Conservation (phyloP, 2,113 vertebrate genomes). For the Geococcyx californianus region DNA sequence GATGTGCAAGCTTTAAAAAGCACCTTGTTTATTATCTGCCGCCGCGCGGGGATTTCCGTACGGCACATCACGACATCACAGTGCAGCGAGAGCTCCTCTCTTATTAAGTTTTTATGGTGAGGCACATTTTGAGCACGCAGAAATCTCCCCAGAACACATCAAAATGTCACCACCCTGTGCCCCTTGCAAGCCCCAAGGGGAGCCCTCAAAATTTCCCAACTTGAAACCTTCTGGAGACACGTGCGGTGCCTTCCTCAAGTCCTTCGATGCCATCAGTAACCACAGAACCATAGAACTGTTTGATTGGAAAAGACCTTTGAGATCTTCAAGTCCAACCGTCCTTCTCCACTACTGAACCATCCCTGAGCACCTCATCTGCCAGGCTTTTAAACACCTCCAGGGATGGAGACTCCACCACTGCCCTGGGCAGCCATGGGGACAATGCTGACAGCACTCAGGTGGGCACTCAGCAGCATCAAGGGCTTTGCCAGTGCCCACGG, state of each 20-base stretch:
- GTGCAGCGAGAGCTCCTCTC: background rate
- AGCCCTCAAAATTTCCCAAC: background rate
- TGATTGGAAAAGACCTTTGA: too few species aligned
- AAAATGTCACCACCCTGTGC: rapidly evolving
- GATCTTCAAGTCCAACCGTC: too few species aligned
- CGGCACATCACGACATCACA: rapidly evolving
- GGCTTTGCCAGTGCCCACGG: background rate
- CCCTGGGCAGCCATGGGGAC: background rate
- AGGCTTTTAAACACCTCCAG: too few species aligned
- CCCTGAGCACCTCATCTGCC: too few species aligned
- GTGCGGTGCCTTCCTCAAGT: rapidly evolving
- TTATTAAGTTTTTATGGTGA: background rate
- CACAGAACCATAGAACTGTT: too few species aligned
- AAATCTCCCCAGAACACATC: background rate
- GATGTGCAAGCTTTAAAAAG: slow-evolving; percentile 37
- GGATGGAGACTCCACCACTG: too few species aligned
- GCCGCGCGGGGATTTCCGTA: background rate
- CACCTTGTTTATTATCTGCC: slow-evolving; percentile 9
- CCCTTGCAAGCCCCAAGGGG: background rate
- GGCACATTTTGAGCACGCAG: background rate
- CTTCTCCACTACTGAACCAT: too few species aligned
- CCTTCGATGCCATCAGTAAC: background rate
- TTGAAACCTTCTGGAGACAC: background rate
- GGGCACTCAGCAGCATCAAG: too few species aligned
- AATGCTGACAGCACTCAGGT: background rate